phyloP scores from a whole-genome alignment of 2,113 vertebrate species.

The Toxostoma redivivum region DNA sequence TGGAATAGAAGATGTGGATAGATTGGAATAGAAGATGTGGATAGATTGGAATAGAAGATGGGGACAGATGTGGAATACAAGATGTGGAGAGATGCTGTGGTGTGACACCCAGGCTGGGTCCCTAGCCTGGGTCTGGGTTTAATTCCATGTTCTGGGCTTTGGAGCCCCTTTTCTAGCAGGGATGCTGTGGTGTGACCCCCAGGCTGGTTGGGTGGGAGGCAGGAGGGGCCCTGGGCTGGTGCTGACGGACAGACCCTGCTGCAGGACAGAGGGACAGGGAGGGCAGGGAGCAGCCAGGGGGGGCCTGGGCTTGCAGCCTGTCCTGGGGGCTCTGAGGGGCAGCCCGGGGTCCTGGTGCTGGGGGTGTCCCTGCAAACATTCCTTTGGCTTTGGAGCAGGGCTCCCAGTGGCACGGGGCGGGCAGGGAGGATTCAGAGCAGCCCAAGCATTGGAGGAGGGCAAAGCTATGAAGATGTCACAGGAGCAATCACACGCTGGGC shows the following conservation, averaged over 20 bases:
- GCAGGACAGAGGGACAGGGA: accelerated
- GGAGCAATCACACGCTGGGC: accelerated
- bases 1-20: no score
- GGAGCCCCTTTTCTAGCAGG: background rate
- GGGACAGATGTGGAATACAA: no score
- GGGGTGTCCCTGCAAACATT: background rate
- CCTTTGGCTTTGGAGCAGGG: background rate
- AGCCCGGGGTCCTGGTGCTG: accelerated
- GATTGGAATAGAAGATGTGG: background rate
- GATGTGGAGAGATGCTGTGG: no score
- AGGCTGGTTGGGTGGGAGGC: accelerated
- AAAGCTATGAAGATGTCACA: background rate
- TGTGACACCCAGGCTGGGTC: no score
- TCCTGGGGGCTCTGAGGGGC: background rate
- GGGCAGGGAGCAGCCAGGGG: background rate
- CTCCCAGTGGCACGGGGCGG: accelerated
- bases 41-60: no score
- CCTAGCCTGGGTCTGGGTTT: no score
- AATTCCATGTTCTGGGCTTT: no score
- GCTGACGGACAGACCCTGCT: background rate
- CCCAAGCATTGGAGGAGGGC: background rate
- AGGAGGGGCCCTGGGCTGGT: background rate
- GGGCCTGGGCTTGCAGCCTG: accelerated
- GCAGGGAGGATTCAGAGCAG: background rate
- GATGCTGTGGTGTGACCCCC: accelerated